Evolutionary conservation across 2,888 invertebrate species (phyloP), one percentile per base, ranked within the genome.

Genomic region (Tridacna gigas): DNA sequence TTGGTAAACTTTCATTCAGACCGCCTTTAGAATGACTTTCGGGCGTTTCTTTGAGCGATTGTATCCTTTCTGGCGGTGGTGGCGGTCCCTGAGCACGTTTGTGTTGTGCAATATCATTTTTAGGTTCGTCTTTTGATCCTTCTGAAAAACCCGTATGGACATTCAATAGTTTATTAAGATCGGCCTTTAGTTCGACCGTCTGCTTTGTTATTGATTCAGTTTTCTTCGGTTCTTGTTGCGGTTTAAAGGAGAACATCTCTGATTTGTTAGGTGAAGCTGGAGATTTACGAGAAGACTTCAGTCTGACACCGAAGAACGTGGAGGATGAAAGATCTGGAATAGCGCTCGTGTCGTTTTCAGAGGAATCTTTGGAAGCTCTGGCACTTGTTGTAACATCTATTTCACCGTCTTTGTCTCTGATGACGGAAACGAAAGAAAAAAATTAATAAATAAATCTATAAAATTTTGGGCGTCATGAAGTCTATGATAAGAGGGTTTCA

Each of bases 201-300:
- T 60, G 20, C 60, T 4, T 18, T 60, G 18, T 18, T 5, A n/a
- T 60, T 60, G 60, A 1, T 60, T 60, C 60, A 20, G 9, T 18
- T 60, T 60, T 18, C 60, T 60, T 60, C 20, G 60, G 18, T 60
- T 60, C 60, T 9, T 60, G 60, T 60, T 2, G 60, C 37, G 37
- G 37, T 37, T 37, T 37, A 7, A 37, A 37, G 3, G 37, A 37
- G 37, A 37, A 37, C 37, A 37, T 37, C 3, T 37, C 37, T 2
- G 37, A 4, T 37, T 45, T n/a, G n/a, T 45, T n/a, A 9, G 67
- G 67, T 9, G 67, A 67, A 12, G 67, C n/a, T 9, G 45, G 37
- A 20, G 67, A 45, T 67, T 37, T 37, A 67, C 67, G 67, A 45
- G 67, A 67, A 5, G 67, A 37, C 37, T 37, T 37, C 26, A 67